Evolutionary conservation across 53 echinoderm and acorn worm genomes (phyloP), one percentile per base, ranked within the genome.

Genomic region (Paracentrotus lividus): DNA sequence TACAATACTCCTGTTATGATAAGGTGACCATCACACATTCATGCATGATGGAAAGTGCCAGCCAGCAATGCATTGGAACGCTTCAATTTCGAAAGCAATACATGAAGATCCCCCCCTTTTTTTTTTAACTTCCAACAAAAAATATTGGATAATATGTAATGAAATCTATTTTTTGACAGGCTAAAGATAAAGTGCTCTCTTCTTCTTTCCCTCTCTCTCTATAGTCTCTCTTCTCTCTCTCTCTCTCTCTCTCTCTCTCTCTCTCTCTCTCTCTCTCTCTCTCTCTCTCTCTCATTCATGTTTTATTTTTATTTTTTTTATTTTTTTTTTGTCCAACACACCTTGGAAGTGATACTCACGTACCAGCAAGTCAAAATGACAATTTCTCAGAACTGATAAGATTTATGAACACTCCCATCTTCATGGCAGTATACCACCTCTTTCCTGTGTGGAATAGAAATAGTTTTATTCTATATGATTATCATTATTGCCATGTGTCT

Each of bases 261-360:
- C 77, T 12, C 77, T 42, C 42, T 43, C 77, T 77, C 77, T 77
- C 77, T 77, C 77, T 42, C 77, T 77, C 42, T 33, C 40, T 77
- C 77, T 33, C 44, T 44, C 45, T 1, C n/a, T 2, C 47, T 42
- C 43, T 24, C 8, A 66, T 12, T 47, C 47, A 81, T 45, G n/a
- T n/a, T n/a, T 26, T 9, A n/a, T n/a, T 81, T 45, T 27, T n/a
- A 81, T 47, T 81, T 57, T 81, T 10, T 1, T n/a, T n/a, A n/a
- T n/a, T n/a, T n/a, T n/a, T n/a, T n/a, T n/a, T n/a, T n/a, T n/a
- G n/a, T n/a, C n/a, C n/a, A 23, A 45, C 9, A 44, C n/a, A 47
- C 24, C 27, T n/a, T n/a, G 81, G 14, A 24, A 45, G 26, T 47
- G 47, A 10, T 24, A 45, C 45, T 26, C 3, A 4, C 14, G 27